Evolutionary conservation across 2,888 invertebrate genomes (phyloP).

Genomic region (Adelphocoris suturalis): DNA sequence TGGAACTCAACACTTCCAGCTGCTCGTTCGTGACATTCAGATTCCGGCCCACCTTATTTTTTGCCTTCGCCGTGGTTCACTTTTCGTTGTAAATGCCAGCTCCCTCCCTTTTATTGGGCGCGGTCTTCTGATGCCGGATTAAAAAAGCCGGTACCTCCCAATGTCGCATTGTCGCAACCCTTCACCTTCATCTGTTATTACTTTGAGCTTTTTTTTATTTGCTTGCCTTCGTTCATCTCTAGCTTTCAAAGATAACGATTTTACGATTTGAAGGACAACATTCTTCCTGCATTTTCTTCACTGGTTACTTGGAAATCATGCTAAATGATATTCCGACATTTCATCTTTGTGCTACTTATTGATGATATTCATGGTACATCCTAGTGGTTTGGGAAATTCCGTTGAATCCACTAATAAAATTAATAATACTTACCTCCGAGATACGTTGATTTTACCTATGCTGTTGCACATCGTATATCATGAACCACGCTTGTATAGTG

Average conservation of each 20-base stretch:
- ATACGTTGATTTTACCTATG: no score
- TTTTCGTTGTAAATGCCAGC: constrained; percentile 30
- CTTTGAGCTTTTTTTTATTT: neutral
- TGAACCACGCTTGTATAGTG: no score
- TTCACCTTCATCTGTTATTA: neutral
- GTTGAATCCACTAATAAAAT: no score
- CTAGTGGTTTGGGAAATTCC: no score
- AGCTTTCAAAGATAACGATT: no score
- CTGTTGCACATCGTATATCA: no score
- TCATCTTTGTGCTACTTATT: no score
- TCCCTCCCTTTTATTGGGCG: neutral
- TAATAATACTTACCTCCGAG: no score
- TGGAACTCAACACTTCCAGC: constrained; percentile 23
- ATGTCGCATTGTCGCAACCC: constrained; percentile 4
- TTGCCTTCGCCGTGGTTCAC: neutral
- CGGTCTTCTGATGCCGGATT: neutral
- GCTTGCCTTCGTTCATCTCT: no score
- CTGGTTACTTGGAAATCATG: neutral
- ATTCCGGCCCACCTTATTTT: constrained; percentile 22
- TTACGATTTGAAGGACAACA: no score
- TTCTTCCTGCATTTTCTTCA: neutral
- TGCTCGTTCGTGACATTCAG: constrained; percentile 39
- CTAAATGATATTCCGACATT: no score
- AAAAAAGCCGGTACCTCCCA: neutral
- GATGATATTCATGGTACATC: no score